Conservation (phyloP, 1,140 invertebrate species). For the Venturia canescens region DNA sequence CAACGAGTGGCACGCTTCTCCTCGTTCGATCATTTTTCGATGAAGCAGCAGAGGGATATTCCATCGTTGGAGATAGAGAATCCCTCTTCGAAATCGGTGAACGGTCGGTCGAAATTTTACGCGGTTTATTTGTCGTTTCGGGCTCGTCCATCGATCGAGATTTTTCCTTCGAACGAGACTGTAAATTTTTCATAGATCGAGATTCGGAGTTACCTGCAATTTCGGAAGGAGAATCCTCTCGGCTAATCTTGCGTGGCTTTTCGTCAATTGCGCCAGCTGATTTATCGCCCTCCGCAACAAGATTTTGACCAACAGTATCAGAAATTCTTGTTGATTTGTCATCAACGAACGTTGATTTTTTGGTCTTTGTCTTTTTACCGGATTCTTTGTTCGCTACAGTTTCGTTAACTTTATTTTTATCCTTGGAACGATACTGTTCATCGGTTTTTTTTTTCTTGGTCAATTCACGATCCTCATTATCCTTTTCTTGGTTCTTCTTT, state of each 20-base stretch:
- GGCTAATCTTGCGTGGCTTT: background rate
- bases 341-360: no score
- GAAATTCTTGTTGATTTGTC: no score
- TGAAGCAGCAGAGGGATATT: background rate
- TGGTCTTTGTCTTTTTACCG: background rate
- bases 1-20: slow-evolving; percentile 25
- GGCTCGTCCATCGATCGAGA: background rate
- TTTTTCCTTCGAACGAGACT: background rate
- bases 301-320: no score
- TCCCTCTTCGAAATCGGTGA: background rate
- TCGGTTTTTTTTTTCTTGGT: background rate
- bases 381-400: background rate
- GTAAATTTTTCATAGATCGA: background rate
- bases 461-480: background rate
- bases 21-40: background rate
- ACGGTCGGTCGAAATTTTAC: background rate
- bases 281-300: background rate
- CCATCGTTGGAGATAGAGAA: background rate
- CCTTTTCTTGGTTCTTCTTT: background rate
- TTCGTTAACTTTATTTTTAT: background rate
- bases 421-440: background rate
- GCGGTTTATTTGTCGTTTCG: background rate
- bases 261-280: background rate
- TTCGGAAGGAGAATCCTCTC: background rate
- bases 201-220: background rate